phyloP scores from a whole-genome alignment of 2,797 vertebrate species.

The Poeciliopsis turneri region DNA sequence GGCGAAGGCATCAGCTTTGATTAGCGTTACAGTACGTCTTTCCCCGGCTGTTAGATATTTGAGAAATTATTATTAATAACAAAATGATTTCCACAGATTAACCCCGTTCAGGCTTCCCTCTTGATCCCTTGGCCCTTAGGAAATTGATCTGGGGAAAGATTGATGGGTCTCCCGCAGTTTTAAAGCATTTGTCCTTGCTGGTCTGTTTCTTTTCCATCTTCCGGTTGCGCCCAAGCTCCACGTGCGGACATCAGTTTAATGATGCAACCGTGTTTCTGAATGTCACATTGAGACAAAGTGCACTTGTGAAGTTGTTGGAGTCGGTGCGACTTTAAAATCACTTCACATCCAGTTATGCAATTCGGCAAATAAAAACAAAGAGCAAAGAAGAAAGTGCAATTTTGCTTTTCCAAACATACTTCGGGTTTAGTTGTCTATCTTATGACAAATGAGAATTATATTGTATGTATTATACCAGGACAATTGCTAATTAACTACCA shows the following conservation, averaged over 20 bases:
- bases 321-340: neutral
- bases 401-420: neutral
- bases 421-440: neutral
- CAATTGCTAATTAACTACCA: neutral
- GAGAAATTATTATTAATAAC: slow-evolving; percentile 89
- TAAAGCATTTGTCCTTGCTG: slow-evolving; percentile 84
- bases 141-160: slow-evolving; percentile 85
- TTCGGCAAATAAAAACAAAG: neutral
- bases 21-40: slow-evolving; percentile 83
- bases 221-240: slow-evolving; percentile 28
- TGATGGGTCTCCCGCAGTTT: slow-evolving; percentile 79
- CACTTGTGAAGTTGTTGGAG: slow-evolving; percentile 2
- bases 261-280: slow-evolving; percentile 76
- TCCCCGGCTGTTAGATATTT: slow-evolving; percentile 78
- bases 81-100: slow-evolving; percentile 86
- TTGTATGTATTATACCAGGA: neutral
- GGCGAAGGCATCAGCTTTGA: slow-evolving; percentile 82
- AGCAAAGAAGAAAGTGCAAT: neutral
- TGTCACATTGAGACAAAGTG: slow-evolving; percentile 79
- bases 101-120: slow-evolving; percentile 82
- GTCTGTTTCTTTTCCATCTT: slow-evolving; percentile 56
- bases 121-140: slow-evolving; percentile 78
- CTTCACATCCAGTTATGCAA: neutral
- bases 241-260: slow-evolving; percentile 74
- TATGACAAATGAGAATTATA: neutral